Evolutionary conservation across 2,797 vertebrate species (phyloP).

Genomic region (Vipera ursinii): DNA sequence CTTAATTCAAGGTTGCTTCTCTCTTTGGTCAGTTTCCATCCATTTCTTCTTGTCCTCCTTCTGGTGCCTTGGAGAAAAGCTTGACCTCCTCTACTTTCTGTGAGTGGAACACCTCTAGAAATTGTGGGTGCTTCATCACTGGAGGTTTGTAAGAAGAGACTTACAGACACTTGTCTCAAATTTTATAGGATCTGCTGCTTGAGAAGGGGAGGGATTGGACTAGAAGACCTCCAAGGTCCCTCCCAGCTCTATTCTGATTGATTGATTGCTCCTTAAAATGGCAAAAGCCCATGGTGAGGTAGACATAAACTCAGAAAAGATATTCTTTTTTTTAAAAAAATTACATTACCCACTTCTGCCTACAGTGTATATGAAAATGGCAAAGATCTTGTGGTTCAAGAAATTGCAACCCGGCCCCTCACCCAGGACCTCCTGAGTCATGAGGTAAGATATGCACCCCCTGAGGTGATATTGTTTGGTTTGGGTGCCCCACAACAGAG

Average conservation of each 20-base stretch:
- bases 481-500: not conserved
- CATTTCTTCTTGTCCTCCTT: too few species aligned
- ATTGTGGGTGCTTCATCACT: not conserved
- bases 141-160: not conserved
- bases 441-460: slow-evolving; percentile 66
- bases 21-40: too few species aligned
- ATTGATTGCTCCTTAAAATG: not conserved
- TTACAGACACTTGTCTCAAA: not conserved
- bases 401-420: slow-evolving; percentile 84
- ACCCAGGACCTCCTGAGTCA: slow-evolving; percentile 85
- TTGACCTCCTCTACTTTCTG: too few species aligned
- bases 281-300: too few species aligned
- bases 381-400: slow-evolving; percentile 83
- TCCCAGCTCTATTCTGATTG: not conserved
- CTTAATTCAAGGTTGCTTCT: too few species aligned
- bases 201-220: not conserved
- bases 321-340: not conserved
- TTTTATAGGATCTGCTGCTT: not conserved
- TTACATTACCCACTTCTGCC: fast-evolving
- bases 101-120: not conserved
- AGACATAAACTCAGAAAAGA: not conserved
- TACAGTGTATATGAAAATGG: slow-evolving; percentile 81
- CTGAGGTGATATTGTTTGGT: not conserved
- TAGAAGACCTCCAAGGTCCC: not conserved
- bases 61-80: too few species aligned